These are phyloP conservation scores for Zaprionus lineosus DNA, from an alignment of 2,888 invertebrate species.

Conservation along the genomic window DNA sequence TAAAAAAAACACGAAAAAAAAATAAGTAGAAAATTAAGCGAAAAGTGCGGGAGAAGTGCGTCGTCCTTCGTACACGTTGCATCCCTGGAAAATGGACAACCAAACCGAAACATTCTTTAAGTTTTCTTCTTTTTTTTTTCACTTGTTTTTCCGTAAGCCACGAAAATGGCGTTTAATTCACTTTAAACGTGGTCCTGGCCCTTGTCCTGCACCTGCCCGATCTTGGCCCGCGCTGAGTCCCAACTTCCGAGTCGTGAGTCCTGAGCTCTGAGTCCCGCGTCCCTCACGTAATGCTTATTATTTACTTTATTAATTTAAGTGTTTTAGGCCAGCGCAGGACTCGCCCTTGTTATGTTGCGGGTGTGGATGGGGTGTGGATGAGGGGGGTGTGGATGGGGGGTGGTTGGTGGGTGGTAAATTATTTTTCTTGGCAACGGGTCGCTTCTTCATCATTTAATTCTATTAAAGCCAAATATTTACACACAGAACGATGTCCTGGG, in stretches of 20 bases:
- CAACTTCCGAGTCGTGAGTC: constrained; percentile 4
- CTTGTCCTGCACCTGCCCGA: constrained; percentile 18
- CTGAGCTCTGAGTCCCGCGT: constrained; percentile 8
- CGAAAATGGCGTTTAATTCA: constrained; percentile 74
- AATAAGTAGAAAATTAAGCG: constrained; percentile 7
- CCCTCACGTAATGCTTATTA: constrained; percentile 63
- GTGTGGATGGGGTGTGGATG: too few species aligned
- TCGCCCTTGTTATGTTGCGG: constrained; percentile 19
- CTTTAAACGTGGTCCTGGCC: constrained; percentile 50
- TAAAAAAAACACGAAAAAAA: constrained; percentile 6
- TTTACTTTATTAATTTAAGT: constrained; percentile 81
- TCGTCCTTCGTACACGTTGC: too few species aligned
- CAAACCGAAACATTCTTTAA: constrained; percentile 11
- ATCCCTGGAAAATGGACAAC: constrained; percentile 9
- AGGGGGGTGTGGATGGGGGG: too few species aligned
- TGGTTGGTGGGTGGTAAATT: constrained; percentile 52
- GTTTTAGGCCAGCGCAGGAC: constrained; percentile 49
- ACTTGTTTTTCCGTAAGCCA: constrained; percentile 61
- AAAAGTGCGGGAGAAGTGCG: too few species aligned
- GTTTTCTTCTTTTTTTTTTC: constrained; percentile 4
- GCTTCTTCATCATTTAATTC: constrained; percentile 71
- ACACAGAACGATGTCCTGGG: constrained; percentile 20
- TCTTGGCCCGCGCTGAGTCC: background rate
- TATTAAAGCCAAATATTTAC: constrained; percentile 77
- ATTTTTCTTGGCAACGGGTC: constrained; percentile 37